Evolutionary conservation across 92 coral and sea anemone species (phyloP).

Genomic region (Muricea muricata): DNA sequence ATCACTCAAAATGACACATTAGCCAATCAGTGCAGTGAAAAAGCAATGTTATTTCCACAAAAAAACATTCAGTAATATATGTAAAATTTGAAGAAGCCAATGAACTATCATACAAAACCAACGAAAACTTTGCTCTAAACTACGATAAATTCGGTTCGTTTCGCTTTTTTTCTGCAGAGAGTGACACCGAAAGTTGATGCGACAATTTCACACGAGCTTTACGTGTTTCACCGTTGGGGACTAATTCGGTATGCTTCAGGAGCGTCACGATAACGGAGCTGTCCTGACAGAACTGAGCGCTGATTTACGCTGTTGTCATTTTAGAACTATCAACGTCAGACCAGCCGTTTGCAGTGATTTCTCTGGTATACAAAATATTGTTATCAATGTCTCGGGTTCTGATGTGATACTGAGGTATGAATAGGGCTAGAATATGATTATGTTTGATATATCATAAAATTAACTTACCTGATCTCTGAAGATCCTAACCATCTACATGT

Average conservation of each 20-base stretch:
- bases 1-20: too few species aligned
- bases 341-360: conserved; percentile 78
- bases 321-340: conserved; percentile 80
- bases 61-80: too few species aligned
- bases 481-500: too few species aligned
- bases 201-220: conserved; percentile 91
- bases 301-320: background rate
- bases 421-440: background rate
- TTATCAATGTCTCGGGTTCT: conserved; percentile 72
- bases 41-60: too few species aligned
- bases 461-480: too few species aligned
- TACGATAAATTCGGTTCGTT: background rate
- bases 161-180: conserved; percentile 63
- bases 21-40: too few species aligned
- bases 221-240: conserved; percentile 95
- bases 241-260: conserved; percentile 83
- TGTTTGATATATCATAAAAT: too few species aligned
- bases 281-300: too few species aligned
- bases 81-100: too few species aligned
- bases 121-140: too few species aligned
- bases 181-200: conserved; percentile 90
- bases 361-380: conserved; percentile 73
- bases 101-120: too few species aligned
- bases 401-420: conserved; percentile 76
- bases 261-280: too few species aligned